Conservation (phyloP, 2,797 vertebrate genomes). For the Chloroceryle amazona region DNA sequence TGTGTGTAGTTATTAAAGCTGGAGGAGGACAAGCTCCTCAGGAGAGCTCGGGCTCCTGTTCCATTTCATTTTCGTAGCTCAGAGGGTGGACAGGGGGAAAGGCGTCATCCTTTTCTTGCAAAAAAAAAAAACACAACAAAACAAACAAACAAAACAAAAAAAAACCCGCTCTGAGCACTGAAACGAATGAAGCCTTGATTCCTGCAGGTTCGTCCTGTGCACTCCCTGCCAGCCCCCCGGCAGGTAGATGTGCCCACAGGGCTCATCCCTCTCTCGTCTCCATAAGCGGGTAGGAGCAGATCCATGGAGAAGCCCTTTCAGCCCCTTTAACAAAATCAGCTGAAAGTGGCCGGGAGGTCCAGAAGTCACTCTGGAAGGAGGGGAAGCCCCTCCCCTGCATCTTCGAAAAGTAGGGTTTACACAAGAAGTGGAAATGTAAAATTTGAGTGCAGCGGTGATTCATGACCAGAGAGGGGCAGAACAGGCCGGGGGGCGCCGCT, state of each 20-base stretch:
- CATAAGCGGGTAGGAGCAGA: neutral
- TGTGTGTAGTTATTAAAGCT: neutral
- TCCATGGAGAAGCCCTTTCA: neutral
- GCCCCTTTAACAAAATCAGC: neutral
- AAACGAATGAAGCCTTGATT: neutral
- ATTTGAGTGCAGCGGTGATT: neutral
- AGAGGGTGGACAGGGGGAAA: neutral
- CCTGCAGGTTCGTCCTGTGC: fast-evolving
- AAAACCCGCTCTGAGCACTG: neutral
- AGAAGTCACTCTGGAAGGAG: neutral
- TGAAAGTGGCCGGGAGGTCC: neutral
- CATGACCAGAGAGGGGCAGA: neutral
- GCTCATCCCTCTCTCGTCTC: neutral
- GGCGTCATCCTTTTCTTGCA: neutral
- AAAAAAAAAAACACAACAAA: no score
- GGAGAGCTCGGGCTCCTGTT: neutral
- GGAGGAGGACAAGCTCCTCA: neutral
- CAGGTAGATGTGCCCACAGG: neutral
- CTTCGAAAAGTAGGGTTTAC: neutral
- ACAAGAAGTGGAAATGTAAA: neutral
- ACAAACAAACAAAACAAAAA: no score
- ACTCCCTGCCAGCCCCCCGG: neutral
- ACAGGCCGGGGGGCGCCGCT: neutral
- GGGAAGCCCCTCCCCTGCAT: neutral
- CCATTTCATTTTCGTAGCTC: neutral